Evolutionary conservation across 2,797 vertebrate genomes (phyloP).

Genomic region (Protonibea diacanthus): DNA sequence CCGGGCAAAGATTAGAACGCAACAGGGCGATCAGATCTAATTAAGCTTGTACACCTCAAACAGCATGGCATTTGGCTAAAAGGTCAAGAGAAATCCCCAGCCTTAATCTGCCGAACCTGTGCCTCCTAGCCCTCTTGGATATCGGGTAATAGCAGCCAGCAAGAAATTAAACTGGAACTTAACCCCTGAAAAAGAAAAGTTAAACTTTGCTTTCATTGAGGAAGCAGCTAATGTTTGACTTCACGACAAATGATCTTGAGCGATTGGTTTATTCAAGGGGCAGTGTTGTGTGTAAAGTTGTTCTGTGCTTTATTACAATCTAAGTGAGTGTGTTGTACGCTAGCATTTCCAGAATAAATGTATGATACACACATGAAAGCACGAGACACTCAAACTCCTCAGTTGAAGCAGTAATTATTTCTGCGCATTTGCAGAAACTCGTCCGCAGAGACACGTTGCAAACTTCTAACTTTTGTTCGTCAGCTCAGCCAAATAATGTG

Average conservation of each 20-base stretch:
- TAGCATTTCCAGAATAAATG: neutral
- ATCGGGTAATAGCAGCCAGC: constrained; percentile 32
- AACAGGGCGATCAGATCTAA: constrained; percentile 75
- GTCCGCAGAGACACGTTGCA: neutral
- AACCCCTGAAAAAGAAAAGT: neutral
- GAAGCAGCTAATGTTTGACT: constrained; percentile 17
- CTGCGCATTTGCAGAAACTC: neutral
- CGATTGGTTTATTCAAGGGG: constrained; percentile 13
- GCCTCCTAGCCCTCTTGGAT: constrained; percentile 55
- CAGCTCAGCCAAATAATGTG: constrained; percentile 35
- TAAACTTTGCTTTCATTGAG: constrained; percentile 19
- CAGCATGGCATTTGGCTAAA: constrained; percentile 82
- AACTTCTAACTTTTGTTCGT: constrained; percentile 30
- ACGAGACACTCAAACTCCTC: neutral
- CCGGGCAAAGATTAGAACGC: constrained; percentile 67
- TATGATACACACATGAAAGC: neutral
- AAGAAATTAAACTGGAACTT: constrained; percentile 29
- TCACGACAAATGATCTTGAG: constrained; percentile 24
- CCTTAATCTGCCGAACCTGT: constrained; percentile 79
- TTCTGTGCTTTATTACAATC: constrained; percentile 3
- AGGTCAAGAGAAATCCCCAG: constrained; percentile 85
- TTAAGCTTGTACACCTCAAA: constrained; percentile 80
- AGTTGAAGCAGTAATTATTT: neutral
- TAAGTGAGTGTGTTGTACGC: constrained; percentile 1
- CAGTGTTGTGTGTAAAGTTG: constrained; percentile 9